Conservation (phyloP, 2,888 invertebrate species). For the Xylocampa areola region DNA sequence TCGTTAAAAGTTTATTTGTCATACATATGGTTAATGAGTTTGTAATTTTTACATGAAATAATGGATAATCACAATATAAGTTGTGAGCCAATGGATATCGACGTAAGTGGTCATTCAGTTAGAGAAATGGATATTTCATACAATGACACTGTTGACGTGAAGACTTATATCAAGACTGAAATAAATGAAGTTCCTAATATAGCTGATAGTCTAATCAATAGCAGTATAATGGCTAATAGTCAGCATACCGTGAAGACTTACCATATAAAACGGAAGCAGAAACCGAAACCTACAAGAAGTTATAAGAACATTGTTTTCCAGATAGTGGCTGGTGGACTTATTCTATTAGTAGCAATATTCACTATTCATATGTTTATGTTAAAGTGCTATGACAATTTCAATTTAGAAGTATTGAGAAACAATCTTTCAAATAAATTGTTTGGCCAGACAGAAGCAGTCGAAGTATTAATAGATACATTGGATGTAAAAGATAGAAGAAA, state of each 20-base stretch:
- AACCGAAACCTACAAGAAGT: conserved; percentile 49
- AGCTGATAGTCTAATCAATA: conserved; percentile 1
- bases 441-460: conserved; percentile 76
- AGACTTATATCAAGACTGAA: conserved; percentile 15
- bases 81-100: conserved; percentile 85
- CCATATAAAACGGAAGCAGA: conserved; percentile 63
- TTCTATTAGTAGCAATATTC: conserved; percentile 64
- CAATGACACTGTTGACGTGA: conserved; percentile 51
- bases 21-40: background rate
- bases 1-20: conserved; percentile 1
- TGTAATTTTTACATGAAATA: background rate
- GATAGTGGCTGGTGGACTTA: conserved; percentile 47
- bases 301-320: conserved; percentile 38
- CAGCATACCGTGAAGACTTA: conserved; percentile 64
- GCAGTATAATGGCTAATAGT: conserved; percentile 4
- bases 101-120: conserved; percentile 75
- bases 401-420: conserved; percentile 61
- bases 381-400: conserved; percentile 71
- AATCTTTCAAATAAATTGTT: conserved; percentile 69
- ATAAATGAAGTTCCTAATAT: conserved; percentile 6
- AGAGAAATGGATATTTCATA: conserved; percentile 77
- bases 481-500: conserved; percentile 65
- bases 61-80: conserved; percentile 66
- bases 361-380: conserved; percentile 65
- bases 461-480: conserved; percentile 69